Evolutionary conservation across 2,797 vertebrate genomes (phyloP).

Genomic region (Acridotheres tristis): DNA sequence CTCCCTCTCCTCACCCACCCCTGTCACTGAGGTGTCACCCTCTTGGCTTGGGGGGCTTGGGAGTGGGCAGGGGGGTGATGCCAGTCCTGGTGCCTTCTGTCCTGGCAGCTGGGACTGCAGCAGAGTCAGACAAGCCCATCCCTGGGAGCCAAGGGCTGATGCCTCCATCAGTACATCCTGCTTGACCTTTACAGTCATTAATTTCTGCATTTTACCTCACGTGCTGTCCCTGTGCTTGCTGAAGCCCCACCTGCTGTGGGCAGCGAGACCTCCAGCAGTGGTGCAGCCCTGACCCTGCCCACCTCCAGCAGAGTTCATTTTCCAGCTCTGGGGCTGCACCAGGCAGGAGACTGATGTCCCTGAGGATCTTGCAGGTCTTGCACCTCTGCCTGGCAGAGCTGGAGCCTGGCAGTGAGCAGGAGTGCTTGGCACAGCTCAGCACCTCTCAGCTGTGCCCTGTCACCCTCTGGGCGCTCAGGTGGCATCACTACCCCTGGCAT

Average conservation of each 20-base stretch:
- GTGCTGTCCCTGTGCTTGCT: not conserved
- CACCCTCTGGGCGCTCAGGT: not conserved
- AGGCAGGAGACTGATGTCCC: not conserved
- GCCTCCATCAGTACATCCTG: rapidly evolving
- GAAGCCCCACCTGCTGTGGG: not conserved
- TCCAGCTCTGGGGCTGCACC: not conserved
- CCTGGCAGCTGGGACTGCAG: not conserved
- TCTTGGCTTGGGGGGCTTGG: not conserved
- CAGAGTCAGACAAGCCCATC: not conserved
- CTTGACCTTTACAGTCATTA: not conserved
- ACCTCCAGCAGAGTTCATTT: not conserved
- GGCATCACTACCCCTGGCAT: not conserved
- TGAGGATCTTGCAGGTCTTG: not conserved
- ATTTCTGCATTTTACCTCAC: not conserved
- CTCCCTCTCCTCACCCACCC: not conserved
- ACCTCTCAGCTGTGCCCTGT: not conserved
- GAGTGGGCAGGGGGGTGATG: not conserved
- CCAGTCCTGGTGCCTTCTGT: not conserved
- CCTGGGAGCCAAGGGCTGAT: rapidly evolving
- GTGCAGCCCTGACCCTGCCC: rapidly evolving
- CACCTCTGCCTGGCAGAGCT: not conserved
- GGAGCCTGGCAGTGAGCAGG: rapidly evolving
- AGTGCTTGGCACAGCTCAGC: not conserved
- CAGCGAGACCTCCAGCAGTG: not conserved
- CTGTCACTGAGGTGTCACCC: not conserved